Conservation (phyloP, 2,888 invertebrate species). For the Heliconius hortense region DNA sequence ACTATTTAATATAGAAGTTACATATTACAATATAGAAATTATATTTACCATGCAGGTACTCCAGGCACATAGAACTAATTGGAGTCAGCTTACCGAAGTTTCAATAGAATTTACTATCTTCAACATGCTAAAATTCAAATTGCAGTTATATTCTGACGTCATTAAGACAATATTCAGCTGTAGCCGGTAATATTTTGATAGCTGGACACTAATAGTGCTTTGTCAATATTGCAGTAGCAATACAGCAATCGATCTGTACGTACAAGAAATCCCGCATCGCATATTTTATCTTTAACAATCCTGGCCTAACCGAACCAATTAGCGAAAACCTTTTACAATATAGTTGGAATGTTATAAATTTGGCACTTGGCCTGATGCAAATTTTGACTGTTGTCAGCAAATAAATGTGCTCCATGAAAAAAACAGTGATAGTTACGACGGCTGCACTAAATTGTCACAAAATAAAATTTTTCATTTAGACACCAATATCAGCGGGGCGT, state of each 20-base stretch:
- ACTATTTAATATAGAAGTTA: background rate
- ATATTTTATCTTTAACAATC: slow-evolving; percentile 82
- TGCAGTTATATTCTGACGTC: slow-evolving; percentile 2
- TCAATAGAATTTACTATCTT: slow-evolving; percentile 15
- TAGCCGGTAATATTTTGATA: slow-evolving; percentile 3
- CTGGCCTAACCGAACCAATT: slow-evolving; percentile 77
- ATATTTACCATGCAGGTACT: background rate
- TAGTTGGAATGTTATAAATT: slow-evolving; percentile 77
- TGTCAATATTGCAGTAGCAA: slow-evolving; percentile 60
- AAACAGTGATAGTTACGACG: slow-evolving; percentile 69
- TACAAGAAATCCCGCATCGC: slow-evolving; percentile 77
- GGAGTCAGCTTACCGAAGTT: slow-evolving; percentile 14
- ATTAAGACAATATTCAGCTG: slow-evolving; percentile 5
- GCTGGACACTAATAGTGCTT: slow-evolving; percentile 41
- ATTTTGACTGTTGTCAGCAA: slow-evolving; percentile 77
- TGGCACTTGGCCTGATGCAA: slow-evolving; percentile 81
- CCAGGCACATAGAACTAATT: slow-evolving; percentile 10
- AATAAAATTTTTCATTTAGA: slow-evolving; percentile 58
- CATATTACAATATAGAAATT: slow-evolving; percentile 7
- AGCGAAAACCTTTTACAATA: slow-evolving; percentile 75
- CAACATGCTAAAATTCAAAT: slow-evolving; percentile 9
- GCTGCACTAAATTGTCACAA: slow-evolving; percentile 70
- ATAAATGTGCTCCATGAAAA: slow-evolving; percentile 65
- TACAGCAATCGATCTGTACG: slow-evolving; percentile 78
- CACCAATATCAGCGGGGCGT: slow-evolving; percentile 47